phyloP scores from a whole-genome alignment of 2,113 vertebrate genomes.

The Otus sunia region DNA sequence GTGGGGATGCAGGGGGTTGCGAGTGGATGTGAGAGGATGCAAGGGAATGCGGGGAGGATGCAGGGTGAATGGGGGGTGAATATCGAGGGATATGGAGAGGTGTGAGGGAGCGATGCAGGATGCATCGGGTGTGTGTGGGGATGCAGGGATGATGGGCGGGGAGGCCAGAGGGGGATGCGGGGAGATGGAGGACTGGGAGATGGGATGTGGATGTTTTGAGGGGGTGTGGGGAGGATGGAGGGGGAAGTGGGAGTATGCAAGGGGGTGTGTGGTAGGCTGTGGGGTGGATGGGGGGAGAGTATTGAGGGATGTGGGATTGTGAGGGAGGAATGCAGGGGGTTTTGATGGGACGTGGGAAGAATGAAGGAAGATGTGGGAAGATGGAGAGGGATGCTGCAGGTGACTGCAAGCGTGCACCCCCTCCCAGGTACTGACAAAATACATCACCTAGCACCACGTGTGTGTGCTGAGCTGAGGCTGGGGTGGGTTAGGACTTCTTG shows the following conservation, averaged over 20 bases:
- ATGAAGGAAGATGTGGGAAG: too few relatives aligned
- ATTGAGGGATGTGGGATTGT: neutral
- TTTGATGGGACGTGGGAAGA: too few relatives aligned
- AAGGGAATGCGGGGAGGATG: neutral
- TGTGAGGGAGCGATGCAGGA: neutral
- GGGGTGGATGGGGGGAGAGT: too few relatives aligned
- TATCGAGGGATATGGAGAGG: neutral
- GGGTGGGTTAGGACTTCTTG: neutral
- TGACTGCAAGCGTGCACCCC: neutral
- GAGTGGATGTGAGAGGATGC: neutral
- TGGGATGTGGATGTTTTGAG: too few relatives aligned
- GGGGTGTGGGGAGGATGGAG: fast-evolving
- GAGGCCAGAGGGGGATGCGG: too few relatives aligned
- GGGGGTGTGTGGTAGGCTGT: fast-evolving
- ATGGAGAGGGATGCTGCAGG: neutral
- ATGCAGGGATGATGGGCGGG: neutral
- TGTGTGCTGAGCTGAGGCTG: neutral
- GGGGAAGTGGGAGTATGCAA: neutral
- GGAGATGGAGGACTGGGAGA: too few relatives aligned
- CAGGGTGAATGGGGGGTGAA: too few relatives aligned
- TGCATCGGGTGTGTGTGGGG: too few relatives aligned
- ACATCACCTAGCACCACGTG: fast-evolving
- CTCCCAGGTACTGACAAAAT: neutral
- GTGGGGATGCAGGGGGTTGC: neutral
- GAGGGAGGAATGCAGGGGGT: neutral